A percentile compares a stretch with the other conserved stretches of the same genome.
These are phyloP conservation scores for Molossus alvarezi DNA, from an alignment of 2,797 vertebrate species.

Conservation along the genomic window DNA sequence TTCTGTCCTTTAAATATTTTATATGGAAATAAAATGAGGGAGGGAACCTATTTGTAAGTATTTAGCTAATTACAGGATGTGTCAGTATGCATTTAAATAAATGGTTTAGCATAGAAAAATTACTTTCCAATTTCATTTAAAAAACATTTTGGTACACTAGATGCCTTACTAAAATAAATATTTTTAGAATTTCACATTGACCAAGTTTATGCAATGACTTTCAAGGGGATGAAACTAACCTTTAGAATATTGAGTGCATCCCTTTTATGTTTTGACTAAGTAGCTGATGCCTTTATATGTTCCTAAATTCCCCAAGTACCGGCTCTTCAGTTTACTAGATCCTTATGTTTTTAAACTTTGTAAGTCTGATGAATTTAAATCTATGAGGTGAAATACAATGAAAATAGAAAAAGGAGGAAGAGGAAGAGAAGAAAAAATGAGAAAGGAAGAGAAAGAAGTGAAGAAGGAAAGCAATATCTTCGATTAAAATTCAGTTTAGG, in stretches of 20 bases:
- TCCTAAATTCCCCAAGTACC: not conserved
- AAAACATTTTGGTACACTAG: not conserved
- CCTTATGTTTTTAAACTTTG: not conserved
- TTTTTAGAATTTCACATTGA: constrained; percentile 40
- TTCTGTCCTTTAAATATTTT: constrained; percentile 49
- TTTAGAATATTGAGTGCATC: not conserved
- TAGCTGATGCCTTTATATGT: not conserved
- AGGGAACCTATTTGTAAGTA: not conserved
- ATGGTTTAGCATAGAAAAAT: constrained; percentile 49
- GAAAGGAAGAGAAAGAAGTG: not conserved
- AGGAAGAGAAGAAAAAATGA: not conserved
- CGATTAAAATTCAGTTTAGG: not conserved
- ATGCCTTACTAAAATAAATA: constrained; percentile 30
- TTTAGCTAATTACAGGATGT: constrained; percentile 11
- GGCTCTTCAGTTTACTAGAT: not conserved
- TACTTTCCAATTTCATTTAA: constrained; percentile 3
- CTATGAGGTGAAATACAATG: not conserved
- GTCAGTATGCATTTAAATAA: constrained; percentile 36
- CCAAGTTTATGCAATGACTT: not conserved
- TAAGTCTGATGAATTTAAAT: not conserved
- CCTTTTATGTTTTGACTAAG: not conserved
- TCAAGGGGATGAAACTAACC: not conserved
- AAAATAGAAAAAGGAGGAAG: not conserved
- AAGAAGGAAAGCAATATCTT: not conserved
- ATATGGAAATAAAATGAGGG: not conserved